A percentile compares a stretch with the other conserved stretches of the same genome.
These are phyloP conservation scores for Epinotia nisella DNA, from an alignment of 2,888 invertebrate species.

Conservation along the genomic window DNA sequence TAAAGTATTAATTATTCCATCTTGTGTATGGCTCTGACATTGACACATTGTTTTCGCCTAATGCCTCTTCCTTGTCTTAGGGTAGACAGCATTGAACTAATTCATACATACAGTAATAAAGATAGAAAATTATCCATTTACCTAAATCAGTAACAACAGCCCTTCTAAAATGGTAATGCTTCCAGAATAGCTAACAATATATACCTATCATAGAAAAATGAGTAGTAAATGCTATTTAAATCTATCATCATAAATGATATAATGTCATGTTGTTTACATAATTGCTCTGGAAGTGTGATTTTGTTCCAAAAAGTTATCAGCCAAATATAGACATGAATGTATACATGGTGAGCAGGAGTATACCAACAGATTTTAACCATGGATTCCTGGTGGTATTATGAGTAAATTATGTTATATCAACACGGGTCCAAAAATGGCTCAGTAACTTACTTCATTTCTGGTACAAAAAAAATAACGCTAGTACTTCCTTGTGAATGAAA, in stretches of 20 bases:
- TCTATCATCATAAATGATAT: constrained; percentile 20
- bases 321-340: constrained; percentile 1
- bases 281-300: constrained; percentile 9
- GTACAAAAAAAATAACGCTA: too few species aligned
- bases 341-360: too few species aligned
- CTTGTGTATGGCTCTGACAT: not conserved
- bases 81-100: constrained; percentile 5
- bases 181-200: not conserved
- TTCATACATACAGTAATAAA: not conserved
- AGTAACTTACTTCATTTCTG: too few species aligned
- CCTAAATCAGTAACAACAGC: constrained; percentile 5
- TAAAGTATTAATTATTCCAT: not conserved
- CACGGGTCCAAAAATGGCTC: too few species aligned
- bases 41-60: not conserved
- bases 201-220: constrained; percentile 14
- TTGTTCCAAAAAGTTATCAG: constrained; percentile 16
- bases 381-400: too few species aligned
- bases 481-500: too few species aligned
- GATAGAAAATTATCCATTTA: not conserved
- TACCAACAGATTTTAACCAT: too few species aligned
- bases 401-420: too few species aligned
- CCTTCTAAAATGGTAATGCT: not conserved
- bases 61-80: not conserved
- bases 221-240: constrained; percentile 23
- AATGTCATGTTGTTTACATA: constrained; percentile 45